Percentiles rank a stretch among this genome's conserved stretches.
phyloP scores from a whole-genome alignment of 2,113 vertebrate species.

The Ammospiza caudacuta region DNA sequence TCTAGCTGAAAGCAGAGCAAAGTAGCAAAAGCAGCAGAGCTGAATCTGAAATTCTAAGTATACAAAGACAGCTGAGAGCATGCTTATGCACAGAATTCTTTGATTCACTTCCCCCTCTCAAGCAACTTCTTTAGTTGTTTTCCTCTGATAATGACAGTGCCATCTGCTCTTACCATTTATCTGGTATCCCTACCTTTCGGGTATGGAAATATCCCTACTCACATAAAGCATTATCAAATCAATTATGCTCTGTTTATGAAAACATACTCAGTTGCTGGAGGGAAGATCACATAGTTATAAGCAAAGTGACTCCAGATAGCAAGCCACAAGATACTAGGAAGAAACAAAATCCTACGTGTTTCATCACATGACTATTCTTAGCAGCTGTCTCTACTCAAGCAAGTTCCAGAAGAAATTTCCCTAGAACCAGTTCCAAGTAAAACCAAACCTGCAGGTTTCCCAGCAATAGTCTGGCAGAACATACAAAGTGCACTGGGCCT shows the following conservation, averaged over 20 bases:
- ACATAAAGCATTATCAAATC: background rate
- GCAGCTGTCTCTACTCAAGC: background rate
- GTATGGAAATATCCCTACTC: background rate
- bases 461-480: constrained; percentile 15
- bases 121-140: background rate
- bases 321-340: background rate
- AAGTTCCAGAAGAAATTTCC: background rate
- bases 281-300: background rate
- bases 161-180: background rate
- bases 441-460: background rate
- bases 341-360: background rate
- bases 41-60: background rate
- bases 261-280: background rate
- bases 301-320: background rate
- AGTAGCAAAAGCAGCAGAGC: background rate
- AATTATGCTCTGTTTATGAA: background rate
- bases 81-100: background rate
- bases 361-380: background rate
- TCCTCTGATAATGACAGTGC: background rate
- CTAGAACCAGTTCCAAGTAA: background rate
- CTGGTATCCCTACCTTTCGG: background rate
- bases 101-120: background rate
- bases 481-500: background rate
- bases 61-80: background rate
- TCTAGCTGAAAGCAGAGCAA: background rate